Evolutionary conservation across 2,797 vertebrate genomes (phyloP).

Genomic region (Muscicapa striata): DNA sequence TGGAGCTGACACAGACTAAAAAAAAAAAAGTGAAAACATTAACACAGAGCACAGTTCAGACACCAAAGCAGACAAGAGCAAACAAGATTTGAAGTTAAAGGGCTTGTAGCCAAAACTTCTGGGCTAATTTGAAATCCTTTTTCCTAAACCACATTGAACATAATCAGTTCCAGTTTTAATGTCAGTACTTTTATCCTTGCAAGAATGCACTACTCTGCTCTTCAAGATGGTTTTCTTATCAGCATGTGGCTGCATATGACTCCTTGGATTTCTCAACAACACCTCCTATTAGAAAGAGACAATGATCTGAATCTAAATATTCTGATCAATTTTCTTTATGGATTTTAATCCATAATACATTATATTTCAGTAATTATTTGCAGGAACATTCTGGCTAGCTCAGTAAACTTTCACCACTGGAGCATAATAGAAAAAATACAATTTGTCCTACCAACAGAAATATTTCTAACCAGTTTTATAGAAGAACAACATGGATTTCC

Average conservation of each 20-base stretch:
- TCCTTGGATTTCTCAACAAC: not conserved
- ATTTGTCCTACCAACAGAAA: not conserved
- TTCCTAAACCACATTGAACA: not conserved
- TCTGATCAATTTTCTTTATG: not conserved
- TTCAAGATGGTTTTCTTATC: not conserved
- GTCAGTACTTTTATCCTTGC: not conserved
- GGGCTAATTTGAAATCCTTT: not conserved
- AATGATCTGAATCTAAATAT: not conserved
- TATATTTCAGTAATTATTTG: not conserved
- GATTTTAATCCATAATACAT: not conserved
- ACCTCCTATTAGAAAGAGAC: not conserved
- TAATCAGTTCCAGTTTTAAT: not conserved
- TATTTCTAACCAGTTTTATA: not conserved
- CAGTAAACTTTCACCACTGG: not conserved
- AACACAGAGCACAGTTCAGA: not conserved
- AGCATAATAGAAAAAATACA: not conserved
- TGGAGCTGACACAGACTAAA: not conserved
- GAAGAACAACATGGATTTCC: not conserved
- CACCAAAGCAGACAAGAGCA: not conserved
- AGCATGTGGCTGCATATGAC: not conserved
- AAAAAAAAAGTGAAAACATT: not conserved
- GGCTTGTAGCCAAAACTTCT: not conserved
- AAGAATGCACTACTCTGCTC: not conserved
- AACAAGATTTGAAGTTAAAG: not conserved
- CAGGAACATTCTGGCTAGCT: not conserved